Percentiles rank a stretch among this genome's conserved stretches.
phyloP scores from a whole-genome alignment of 1,140 invertebrate species.

The Sycophila sp. region DNA sequence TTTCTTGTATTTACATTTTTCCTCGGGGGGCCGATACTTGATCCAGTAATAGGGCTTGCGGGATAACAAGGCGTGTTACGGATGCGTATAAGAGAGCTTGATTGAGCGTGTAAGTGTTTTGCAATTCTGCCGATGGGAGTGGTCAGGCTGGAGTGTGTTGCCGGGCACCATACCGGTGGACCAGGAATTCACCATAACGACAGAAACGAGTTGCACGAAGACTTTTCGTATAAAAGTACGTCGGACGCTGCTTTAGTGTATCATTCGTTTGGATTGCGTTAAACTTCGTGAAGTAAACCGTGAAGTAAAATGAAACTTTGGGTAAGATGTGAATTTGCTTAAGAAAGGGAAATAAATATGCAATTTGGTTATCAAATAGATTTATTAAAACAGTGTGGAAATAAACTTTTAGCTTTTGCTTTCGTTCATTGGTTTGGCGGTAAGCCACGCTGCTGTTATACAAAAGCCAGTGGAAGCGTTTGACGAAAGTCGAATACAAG shows the following conservation, averaged over 20 bases:
- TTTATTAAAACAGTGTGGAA: background rate
- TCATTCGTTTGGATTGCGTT: slow-evolving; percentile 5
- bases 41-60: background rate
- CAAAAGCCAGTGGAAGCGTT: slow-evolving; percentile 33
- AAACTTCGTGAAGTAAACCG: background rate
- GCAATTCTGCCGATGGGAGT: slow-evolving; percentile 28
- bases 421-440: slow-evolving; percentile 40
- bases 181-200: slow-evolving; percentile 11
- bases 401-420: slow-evolving; percentile 44
- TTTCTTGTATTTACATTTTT: background rate
- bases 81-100: background rate
- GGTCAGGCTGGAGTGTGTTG: background rate
- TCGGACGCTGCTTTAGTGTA: background rate
- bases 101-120: background rate
- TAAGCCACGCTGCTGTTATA: slow-evolving; percentile 16
- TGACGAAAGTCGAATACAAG: slow-evolving; percentile 28
- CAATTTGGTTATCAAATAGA: background rate
- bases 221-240: slow-evolving; percentile 53
- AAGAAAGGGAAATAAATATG: background rate
- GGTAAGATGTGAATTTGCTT: slow-evolving; percentile 47
- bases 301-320: slow-evolving; percentile 49
- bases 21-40: background rate
- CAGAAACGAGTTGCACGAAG: slow-evolving; percentile 39
- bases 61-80: background rate
- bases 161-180: background rate